phyloP scores from a whole-genome alignment of 2,797 vertebrate species.

The Sebastes vulpes region DNA sequence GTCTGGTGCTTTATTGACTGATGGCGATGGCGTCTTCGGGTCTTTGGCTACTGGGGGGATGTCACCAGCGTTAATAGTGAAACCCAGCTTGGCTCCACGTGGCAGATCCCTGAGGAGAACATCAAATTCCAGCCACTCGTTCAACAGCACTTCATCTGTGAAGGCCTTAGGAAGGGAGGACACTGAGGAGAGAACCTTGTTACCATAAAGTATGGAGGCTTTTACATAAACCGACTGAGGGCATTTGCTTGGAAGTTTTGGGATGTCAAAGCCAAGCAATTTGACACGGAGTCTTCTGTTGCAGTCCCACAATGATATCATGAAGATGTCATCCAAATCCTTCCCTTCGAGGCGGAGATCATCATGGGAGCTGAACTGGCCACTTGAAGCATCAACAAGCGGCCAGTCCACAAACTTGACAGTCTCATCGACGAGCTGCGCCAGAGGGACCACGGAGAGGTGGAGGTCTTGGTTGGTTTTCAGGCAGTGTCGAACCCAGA shows the following conservation, averaged over 20 bases:
- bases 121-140: slow-evolving; percentile 87
- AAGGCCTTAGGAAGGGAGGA: slow-evolving; percentile 75
- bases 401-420: slow-evolving; percentile 78
- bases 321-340: slow-evolving; percentile 83
- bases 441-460: slow-evolving; percentile 76
- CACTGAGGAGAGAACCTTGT: slow-evolving; percentile 79
- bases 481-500: slow-evolving; percentile 85
- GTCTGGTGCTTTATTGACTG: slow-evolving; percentile 53
- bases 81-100: slow-evolving; percentile 83
- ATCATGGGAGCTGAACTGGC: slow-evolving; percentile 81
- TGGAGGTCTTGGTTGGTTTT: slow-evolving; percentile 79
- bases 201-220: slow-evolving; percentile 83
- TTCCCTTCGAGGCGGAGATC: slow-evolving; percentile 80
- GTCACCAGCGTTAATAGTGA: slow-evolving; percentile 80
- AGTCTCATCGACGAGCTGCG: slow-evolving; percentile 66
- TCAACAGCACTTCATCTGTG: slow-evolving; percentile 87
- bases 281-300: slow-evolving; percentile 85
- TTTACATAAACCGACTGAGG: slow-evolving; percentile 80
- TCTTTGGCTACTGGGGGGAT: slow-evolving; percentile 32
- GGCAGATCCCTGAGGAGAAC: slow-evolving; percentile 83
- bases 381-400: slow-evolving; percentile 83
- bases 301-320: slow-evolving; percentile 89
- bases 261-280: slow-evolving; percentile 86
- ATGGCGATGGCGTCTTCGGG: neutral
- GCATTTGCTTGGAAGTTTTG: slow-evolving; percentile 75